Evolutionary conservation across 2,888 invertebrate species (phyloP).

Genomic region (Ornithoptera priamus): DNA sequence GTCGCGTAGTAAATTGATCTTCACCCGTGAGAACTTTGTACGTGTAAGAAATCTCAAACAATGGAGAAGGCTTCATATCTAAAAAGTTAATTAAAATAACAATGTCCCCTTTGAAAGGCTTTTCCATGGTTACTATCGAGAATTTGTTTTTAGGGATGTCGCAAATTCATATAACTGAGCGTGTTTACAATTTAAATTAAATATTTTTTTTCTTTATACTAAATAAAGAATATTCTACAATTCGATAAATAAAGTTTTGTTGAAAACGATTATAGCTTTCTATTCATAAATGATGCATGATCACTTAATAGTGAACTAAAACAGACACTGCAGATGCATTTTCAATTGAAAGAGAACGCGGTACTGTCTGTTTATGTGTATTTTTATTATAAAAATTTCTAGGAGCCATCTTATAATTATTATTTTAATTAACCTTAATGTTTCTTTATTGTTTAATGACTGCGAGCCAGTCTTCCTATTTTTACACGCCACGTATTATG

Average conservation of each 20-base stretch:
- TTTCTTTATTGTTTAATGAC: neutral
- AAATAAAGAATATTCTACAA: neutral
- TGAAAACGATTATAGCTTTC: neutral
- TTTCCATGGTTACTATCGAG: slow-evolving; percentile 23
- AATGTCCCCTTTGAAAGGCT: slow-evolving; percentile 34
- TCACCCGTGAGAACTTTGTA: slow-evolving; percentile 66
- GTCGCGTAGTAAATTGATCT: slow-evolving; percentile 31
- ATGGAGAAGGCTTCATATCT: slow-evolving; percentile 46
- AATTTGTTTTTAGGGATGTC: neutral
- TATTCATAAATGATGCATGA: neutral
- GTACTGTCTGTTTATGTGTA: no score
- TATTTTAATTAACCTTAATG: neutral
- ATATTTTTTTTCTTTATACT: neutral
- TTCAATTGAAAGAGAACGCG: neutral
- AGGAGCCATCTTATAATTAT: neutral
- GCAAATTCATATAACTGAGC: neutral
- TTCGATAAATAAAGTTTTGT: neutral
- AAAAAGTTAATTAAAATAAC: slow-evolving; percentile 35
- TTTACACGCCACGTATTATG: slow-evolving; percentile 33
- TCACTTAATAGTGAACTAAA: neutral
- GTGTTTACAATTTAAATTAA: neutral
- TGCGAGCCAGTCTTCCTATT: slow-evolving; percentile 11
- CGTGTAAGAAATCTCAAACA: slow-evolving; percentile 69
- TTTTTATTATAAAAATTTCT: no score
- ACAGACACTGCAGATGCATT: neutral